phyloP scores from a whole-genome alignment of 1,140 invertebrate species.

The Micrasema longulum region DNA sequence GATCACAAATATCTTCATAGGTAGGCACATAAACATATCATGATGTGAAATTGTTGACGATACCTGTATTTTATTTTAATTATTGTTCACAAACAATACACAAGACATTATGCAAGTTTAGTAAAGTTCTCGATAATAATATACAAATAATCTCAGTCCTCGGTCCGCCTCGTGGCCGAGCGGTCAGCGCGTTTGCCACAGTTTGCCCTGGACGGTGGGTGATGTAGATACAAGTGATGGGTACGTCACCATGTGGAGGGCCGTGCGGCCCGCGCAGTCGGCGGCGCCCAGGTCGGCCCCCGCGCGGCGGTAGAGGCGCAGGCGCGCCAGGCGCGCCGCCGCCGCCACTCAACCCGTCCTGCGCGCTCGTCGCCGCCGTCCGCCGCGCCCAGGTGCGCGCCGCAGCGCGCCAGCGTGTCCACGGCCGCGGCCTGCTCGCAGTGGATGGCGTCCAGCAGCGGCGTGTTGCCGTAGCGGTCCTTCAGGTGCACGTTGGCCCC shows the following conservation, averaged over 20 bases:
- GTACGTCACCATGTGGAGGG: slow-evolving; percentile 69
- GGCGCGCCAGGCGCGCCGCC: slow-evolving; percentile 67
- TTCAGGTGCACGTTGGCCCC: slow-evolving; percentile 88
- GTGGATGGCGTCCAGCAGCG: slow-evolving; percentile 74
- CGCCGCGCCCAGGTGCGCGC: slow-evolving; percentile 72
- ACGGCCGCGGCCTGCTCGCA: slow-evolving; percentile 74
- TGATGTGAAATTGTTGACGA: no score
- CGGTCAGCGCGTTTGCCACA: no score
- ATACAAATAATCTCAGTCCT: no score
- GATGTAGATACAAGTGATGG: no score
- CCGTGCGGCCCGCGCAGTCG: slow-evolving; percentile 72
- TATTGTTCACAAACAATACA: no score
- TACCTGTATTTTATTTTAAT: no score
- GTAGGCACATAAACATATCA: no score
- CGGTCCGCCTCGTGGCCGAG: no score
- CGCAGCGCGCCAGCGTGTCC: slow-evolving; percentile 71
- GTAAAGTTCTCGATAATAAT: no score
- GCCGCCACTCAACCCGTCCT: slow-evolving; percentile 74
- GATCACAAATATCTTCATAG: no score
- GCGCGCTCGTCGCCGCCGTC: slow-evolving; percentile 63
- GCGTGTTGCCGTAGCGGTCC: slow-evolving; percentile 73
- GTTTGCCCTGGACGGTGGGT: no score
- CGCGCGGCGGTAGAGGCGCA: slow-evolving; percentile 73
- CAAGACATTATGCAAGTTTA: no score
- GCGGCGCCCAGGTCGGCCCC: slow-evolving; percentile 72